Conservation (phyloP, 2,888 invertebrate genomes). For the Hemaris fuciformis region DNA sequence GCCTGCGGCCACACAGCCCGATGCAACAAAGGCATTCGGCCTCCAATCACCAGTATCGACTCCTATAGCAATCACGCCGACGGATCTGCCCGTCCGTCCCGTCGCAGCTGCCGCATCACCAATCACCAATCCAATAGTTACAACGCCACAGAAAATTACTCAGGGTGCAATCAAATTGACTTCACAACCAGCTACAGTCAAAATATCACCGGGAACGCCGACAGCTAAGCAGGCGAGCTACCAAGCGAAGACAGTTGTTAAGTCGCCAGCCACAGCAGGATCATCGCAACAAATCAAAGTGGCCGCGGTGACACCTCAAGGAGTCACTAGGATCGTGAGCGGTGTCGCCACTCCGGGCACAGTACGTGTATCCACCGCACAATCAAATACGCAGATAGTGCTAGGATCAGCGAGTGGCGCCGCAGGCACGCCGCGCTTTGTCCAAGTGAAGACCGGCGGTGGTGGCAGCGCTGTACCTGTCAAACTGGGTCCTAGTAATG, state of each 20-base stretch:
- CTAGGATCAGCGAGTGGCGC: conserved; percentile 53
- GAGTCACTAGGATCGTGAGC: conserved; percentile 70
- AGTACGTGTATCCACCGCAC: conserved; percentile 66
- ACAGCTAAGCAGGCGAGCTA: conserved; percentile 63
- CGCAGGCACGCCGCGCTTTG: conserved; percentile 61
- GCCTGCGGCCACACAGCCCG: conserved; percentile 58
- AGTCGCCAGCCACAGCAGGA: conserved; percentile 56
- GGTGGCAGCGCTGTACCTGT: conserved; percentile 55
- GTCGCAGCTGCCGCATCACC: conserved; percentile 52
- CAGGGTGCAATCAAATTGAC: conserved; percentile 58
- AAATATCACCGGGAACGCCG: conserved; percentile 65
- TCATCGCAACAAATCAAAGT: conserved; percentile 72
- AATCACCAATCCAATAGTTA: conserved; percentile 42
- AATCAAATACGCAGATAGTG: conserved; percentile 65
- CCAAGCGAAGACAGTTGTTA: conserved; percentile 56
- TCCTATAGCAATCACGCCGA: conserved; percentile 36
- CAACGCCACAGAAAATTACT: conserved; percentile 68
- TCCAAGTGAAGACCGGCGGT: conserved; percentile 69
- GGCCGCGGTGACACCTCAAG: conserved; percentile 67
- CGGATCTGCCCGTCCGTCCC: conserved; percentile 47
- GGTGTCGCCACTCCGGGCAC: conserved; percentile 61
- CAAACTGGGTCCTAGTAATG: conserved; percentile 60
- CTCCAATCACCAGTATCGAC: conserved; percentile 54
- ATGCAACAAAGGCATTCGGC: conserved; percentile 65
- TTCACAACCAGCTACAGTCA: conserved; percentile 56